A percentile compares a stretch with the other conserved stretches of the same genome.
These are phyloP conservation scores for Colaptes auratus DNA, from an alignment of 2,113 vertebrate species.

Conservation along the genomic window DNA sequence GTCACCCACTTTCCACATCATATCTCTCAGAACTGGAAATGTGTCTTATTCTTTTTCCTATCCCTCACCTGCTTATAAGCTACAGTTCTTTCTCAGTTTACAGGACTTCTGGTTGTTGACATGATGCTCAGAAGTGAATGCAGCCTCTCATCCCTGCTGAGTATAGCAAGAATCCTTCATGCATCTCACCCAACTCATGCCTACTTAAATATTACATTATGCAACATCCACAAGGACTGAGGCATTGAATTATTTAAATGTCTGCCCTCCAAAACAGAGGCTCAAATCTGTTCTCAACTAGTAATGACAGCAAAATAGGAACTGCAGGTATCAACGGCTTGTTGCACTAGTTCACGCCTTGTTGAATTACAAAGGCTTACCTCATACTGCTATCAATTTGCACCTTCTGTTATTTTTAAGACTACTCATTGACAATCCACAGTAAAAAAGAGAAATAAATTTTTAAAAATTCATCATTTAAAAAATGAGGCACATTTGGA, in stretches of 20 bases:
- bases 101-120: background rate
- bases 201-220: background rate
- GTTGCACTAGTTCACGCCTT: background rate
- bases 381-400: background rate
- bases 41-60: background rate
- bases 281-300: background rate
- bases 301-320: background rate
- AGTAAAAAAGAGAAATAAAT: background rate
- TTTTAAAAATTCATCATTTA: background rate
- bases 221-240: background rate
- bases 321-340: background rate
- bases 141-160: background rate
- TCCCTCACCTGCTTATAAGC: rapidly evolving
- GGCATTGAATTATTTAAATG: background rate
- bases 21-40: background rate
- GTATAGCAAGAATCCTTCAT: background rate
- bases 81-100: background rate
- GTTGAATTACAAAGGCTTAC: background rate
- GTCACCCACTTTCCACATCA: background rate
- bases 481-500: background rate
- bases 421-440: background rate
- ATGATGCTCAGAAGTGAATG: background rate
- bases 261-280: background rate
- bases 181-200: background rate
- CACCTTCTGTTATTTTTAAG: background rate